Base-by-base conservation (phyloP, 2,797 vertebrate genomes). In the Ctenosaura bakeri region DNA sequence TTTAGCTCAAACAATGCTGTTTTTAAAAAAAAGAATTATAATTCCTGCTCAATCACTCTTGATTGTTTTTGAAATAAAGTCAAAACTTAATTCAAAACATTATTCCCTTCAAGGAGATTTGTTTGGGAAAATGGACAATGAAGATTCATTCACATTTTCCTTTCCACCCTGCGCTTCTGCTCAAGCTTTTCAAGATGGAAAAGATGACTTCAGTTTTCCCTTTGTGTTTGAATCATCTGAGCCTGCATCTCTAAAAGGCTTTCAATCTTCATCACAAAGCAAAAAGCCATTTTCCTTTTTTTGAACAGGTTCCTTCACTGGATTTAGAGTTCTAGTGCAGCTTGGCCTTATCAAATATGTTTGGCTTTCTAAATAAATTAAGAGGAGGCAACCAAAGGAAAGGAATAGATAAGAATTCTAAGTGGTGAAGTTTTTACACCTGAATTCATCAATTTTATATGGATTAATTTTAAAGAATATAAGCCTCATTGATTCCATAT, bases 171-270 rank as follows among this genome's bases (percentile, higher is more conserved):
- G 96, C 50, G 91, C 95, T 3, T 95, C 95, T 95, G 91, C 95
- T 93, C 96, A 95, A 86, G 85, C 89, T 38, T 97, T 97, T 96
- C 97, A 92, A 95, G 94, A 97, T 93, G 96, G 94, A 92, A 98
- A 97, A 96, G 97, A 97, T 93, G 96, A 97, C 86, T 96, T 97
- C 92, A 94, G 90, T 94, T 98, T 98, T 95, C 93, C 96, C 42
- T 97, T 98, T 96, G 93, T 97, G 82, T 97, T 98, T 96, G 97
- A 95, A 95, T 93, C 96, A 94, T 77, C 94, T 62, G 38, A 93
- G n/a, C 94, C 96, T 92, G 88, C 94, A 87, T 93, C 97, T 94
- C 35, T 93, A 93, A 96, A 96, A 97, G 94, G 88, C 87, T 97
- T 97, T 95, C 93, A 96, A 92, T 96, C 96, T 95, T 93, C 96